Conservation (phyloP, 1,140 invertebrate species). For the Cardiocondyla obscurior region DNA sequence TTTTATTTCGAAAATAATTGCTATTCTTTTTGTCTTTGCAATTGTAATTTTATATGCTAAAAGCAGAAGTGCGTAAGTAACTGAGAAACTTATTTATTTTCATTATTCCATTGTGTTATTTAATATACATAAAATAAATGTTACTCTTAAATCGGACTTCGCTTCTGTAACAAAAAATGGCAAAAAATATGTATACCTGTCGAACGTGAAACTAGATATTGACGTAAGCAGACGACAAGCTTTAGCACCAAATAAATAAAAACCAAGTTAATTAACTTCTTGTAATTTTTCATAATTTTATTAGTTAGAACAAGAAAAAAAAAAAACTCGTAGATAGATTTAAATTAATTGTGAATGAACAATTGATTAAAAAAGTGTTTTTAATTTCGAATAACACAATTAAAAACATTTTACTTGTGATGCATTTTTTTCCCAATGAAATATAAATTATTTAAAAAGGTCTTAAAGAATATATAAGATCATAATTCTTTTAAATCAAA, state of each 20-base stretch:
- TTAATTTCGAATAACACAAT: conserved; percentile 73
- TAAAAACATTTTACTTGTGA: conserved; percentile 78
- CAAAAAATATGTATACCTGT: conserved; percentile 67
- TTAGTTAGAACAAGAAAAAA: conserved; percentile 64
- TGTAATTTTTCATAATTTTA: background rate
- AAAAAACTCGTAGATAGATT: conserved; percentile 72
- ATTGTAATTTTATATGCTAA: background rate
- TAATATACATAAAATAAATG: background rate
- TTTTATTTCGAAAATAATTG: background rate
- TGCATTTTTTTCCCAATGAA: conserved; percentile 78
- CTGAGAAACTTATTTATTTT: background rate
- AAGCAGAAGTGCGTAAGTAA: background rate
- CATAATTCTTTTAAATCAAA: background rate
- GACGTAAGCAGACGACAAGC: no score
- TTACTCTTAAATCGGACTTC: no score
- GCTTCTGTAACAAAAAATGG: conserved; percentile 32
- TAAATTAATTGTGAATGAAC: conserved; percentile 74
- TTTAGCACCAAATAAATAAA: no score
- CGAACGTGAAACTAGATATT: conserved; percentile 71
- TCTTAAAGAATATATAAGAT: no score
- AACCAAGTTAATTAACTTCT: no score
- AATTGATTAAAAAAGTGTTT: conserved; percentile 70
- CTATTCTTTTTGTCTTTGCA: background rate
- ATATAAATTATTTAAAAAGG: conserved; percentile 66
- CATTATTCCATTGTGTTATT: no score